phyloP scores from a whole-genome alignment of 2,888 invertebrate species.

The Drosophila maculinotata region DNA sequence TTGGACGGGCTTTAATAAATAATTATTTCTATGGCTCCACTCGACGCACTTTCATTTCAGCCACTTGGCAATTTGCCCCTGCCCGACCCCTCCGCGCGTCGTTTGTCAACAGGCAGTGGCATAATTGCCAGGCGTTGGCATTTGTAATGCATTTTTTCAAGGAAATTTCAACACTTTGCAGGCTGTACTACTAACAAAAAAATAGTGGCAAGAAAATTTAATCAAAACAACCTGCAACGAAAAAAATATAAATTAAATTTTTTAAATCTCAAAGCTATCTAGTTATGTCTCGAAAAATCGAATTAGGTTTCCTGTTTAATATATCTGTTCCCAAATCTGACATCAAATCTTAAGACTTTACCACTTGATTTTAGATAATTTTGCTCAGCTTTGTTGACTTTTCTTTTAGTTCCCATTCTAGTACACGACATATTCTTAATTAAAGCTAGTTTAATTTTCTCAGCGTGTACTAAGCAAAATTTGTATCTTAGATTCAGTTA shows the following conservation, averaged over 20 bases:
- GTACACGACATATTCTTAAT: neutral
- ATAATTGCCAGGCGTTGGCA: constrained; percentile 61
- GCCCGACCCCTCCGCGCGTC: neutral
- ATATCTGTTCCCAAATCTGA: too few relatives aligned
- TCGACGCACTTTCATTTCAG: constrained; percentile 67
- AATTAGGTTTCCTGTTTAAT: too few relatives aligned
- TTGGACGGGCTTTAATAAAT: constrained; percentile 61
- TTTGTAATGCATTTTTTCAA: constrained; percentile 44
- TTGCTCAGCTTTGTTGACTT: neutral
- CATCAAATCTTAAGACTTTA: neutral
- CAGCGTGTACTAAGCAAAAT: neutral
- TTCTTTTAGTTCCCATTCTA: neutral
- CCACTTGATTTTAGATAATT: neutral
- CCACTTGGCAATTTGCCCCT: constrained; percentile 24
- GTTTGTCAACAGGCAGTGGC: constrained; percentile 41
- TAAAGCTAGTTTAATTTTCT: neutral
- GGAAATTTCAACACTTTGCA: constrained; percentile 53
- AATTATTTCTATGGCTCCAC: constrained; percentile 61
- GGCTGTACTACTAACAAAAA: constrained; percentile 32
- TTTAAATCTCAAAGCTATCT: too few relatives aligned
- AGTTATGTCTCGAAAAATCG: too few relatives aligned
- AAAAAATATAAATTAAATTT: too few relatives aligned
- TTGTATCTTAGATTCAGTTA: neutral
- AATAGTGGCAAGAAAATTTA: neutral
- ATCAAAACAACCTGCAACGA: too few relatives aligned